These are phyloP conservation scores for Tinamus guttatus DNA, from an alignment of 2,113 vertebrate genomes.

Conservation along the genomic window DNA sequence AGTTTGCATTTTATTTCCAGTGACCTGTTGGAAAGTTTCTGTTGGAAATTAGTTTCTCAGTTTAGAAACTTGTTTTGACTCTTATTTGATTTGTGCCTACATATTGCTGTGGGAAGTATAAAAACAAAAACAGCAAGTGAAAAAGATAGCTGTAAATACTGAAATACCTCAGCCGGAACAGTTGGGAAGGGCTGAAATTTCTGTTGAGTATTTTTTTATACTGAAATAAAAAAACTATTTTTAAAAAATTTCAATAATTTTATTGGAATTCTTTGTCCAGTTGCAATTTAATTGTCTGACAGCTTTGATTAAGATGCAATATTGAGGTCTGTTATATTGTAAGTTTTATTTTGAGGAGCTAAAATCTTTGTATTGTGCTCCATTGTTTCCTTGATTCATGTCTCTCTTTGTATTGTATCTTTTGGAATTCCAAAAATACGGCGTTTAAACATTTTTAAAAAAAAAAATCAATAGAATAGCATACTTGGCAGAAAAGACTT, in stretches of 20 bases:
- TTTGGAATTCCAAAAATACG: not conserved
- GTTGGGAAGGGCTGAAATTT: not conserved
- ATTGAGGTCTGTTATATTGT: not conserved
- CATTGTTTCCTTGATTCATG: not conserved
- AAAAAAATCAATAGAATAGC: not conserved
- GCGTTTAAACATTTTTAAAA: not conserved
- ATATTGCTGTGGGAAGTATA: not conserved
- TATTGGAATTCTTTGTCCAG: not conserved
- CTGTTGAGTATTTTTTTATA: not conserved
- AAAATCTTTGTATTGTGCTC: not conserved
- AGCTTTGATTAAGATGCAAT: not conserved
- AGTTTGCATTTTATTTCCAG: not conserved
- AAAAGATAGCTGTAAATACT: not conserved
- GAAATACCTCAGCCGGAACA: not conserved
- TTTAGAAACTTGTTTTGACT: not conserved
- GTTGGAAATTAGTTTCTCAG: not conserved
- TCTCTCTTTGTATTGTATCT: not conserved
- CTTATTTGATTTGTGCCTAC: not conserved
- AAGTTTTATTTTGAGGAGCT: not conserved
- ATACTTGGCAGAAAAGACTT: constrained; percentile 11
- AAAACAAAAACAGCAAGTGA: not conserved
- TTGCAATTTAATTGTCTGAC: not conserved
- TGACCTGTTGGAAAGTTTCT: not conserved
- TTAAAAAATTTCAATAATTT: no score
- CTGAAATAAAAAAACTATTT: no score